Conservation (phyloP, 2,113 vertebrate species). For the Colius striatus region DNA sequence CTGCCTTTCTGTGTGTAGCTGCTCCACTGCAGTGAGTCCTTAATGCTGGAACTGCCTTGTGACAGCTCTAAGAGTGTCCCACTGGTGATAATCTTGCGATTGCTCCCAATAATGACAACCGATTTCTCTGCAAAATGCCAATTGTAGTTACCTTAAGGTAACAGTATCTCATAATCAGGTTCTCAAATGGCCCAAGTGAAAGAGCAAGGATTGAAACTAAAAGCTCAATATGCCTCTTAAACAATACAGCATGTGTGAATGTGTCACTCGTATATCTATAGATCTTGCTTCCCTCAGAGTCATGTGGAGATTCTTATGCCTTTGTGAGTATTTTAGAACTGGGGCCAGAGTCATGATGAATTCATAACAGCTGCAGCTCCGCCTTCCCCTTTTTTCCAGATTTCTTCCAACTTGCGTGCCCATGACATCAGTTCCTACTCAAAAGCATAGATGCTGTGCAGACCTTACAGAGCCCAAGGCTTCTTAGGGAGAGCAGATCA, state of each 20-base stretch:
- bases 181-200: background rate
- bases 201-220: background rate
- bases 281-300: conserved; percentile 34
- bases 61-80: background rate
- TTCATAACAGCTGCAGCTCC: conserved; percentile 55
- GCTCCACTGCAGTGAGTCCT: background rate
- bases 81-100: background rate
- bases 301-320: conserved; percentile 37
- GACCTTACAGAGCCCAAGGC: background rate
- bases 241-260: conserved; percentile 13
- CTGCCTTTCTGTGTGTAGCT: background rate
- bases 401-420: background rate
- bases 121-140: background rate
- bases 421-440: conserved; percentile 13
- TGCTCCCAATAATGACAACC: accelerated
- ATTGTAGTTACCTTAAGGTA: background rate
- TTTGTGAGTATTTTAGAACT: conserved; percentile 49
- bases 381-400: conserved; percentile 16
- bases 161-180: background rate
- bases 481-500: background rate
- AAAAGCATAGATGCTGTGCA: background rate
- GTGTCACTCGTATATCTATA: background rate
- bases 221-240: conserved; percentile 14
- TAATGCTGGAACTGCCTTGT: background rate
- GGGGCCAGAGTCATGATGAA: conserved; percentile 55